Evolutionary conservation across 53 echinoderm and acorn worm species (phyloP).

Genomic region (Echinometra lucunter): DNA sequence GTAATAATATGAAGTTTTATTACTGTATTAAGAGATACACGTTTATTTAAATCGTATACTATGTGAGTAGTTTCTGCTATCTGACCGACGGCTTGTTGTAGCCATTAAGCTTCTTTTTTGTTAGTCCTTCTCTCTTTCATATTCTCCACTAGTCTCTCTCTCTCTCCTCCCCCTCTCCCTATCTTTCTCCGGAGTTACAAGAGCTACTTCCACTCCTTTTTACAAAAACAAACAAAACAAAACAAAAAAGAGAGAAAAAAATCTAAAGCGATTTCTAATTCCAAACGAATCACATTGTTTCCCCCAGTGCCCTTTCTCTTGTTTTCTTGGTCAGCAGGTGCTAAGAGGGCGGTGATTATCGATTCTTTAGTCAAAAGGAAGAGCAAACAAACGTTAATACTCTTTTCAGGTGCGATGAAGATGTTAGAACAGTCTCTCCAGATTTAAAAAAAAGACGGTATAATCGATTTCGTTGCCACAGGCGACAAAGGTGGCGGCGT

Average conservation of each 20-base stretch:
- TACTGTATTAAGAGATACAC: too few relatives aligned
- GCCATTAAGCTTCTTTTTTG: background rate
- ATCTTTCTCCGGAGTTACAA: background rate
- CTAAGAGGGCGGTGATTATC: slow-evolving; percentile 33
- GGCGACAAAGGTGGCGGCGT: background rate
- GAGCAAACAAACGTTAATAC: slow-evolving; percentile 26
- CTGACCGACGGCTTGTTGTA: too few relatives aligned
- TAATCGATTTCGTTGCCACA: background rate
- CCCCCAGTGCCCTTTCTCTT: background rate
- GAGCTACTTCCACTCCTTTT: background rate
- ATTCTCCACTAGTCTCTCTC: background rate
- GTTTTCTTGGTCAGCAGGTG: slow-evolving; percentile 33
- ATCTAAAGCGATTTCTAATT: background rate
- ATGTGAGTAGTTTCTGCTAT: too few relatives aligned
- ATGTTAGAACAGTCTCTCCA: slow-evolving; percentile 38
- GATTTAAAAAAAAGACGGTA: background rate
- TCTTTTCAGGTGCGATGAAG: slow-evolving; percentile 13
- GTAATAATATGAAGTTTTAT: too few relatives aligned
- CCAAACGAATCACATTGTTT: background rate
- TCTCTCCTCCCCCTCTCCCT: background rate
- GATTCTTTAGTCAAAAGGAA: slow-evolving; percentile 34
- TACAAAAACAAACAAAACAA: too few relatives aligned
- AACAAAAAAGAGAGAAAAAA: too few relatives aligned
- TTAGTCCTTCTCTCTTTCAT: background rate
- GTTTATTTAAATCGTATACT: too few relatives aligned